phyloP scores from a whole-genome alignment of 1,140 invertebrate genomes.

The Drosophila parvula region DNA sequence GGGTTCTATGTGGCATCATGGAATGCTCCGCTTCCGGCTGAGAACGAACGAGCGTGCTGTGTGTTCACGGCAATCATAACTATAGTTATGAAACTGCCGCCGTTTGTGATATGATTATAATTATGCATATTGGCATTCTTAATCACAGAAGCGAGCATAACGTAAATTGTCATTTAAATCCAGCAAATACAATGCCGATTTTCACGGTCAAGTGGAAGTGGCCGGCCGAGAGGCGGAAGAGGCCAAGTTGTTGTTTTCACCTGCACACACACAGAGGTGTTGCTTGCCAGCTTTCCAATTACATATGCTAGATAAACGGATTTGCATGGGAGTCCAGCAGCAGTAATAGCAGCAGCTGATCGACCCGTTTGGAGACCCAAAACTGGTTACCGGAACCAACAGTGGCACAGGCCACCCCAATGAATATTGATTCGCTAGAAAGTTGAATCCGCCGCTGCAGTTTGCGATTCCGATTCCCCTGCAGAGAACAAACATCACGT shows the following conservation, averaged over 20 bases:
- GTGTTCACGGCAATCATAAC: conserved; percentile 29
- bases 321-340: conserved; percentile 61
- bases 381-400: conserved; percentile 69
- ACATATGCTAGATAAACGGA: conserved; percentile 59
- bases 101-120: conserved; percentile 44
- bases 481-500: conserved; percentile 70
- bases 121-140: conserved; percentile 71
- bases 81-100: conserved; percentile 37
- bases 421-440: conserved; percentile 60
- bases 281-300: conserved; percentile 68
- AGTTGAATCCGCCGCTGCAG: conserved; percentile 51
- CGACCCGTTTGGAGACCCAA: conserved; percentile 57
- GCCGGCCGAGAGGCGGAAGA: conserved; percentile 68
- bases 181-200: conserved; percentile 55
- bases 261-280: conserved; percentile 66
- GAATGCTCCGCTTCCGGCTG: conserved; percentile 60
- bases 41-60: conserved; percentile 38
- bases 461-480: conserved; percentile 21
- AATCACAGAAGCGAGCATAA: conserved; percentile 60
- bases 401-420: not conserved
- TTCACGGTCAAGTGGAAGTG: conserved; percentile 73
- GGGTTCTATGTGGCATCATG: conserved; percentile 33
- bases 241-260: conserved; percentile 58
- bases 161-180: conserved; percentile 77
- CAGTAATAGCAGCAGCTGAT: conserved; percentile 42